Conservation (phyloP, 2,797 vertebrate species). For the Neosilurus mollespiculum region DNA sequence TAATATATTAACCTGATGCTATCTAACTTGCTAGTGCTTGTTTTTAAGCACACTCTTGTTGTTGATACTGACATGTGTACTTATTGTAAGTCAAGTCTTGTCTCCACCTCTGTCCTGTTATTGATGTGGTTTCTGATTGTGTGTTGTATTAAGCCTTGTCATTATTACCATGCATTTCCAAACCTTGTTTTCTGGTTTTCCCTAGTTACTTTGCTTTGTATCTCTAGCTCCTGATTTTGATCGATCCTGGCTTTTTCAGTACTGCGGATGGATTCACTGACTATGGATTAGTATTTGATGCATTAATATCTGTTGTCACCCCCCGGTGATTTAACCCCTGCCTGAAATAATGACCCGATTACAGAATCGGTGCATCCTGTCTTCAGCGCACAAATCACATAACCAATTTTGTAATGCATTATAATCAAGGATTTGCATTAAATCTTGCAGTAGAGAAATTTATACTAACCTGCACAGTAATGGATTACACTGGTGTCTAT, state of each 20-base stretch:
- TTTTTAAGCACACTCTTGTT: background rate
- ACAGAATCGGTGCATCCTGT: background rate
- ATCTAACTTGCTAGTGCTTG: background rate
- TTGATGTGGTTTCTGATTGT: background rate
- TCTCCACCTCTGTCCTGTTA: background rate
- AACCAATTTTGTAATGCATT: background rate
- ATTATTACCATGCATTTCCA: background rate
- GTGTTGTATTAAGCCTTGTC: constrained; percentile 6
- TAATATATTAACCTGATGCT: background rate
- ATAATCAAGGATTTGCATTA: background rate
- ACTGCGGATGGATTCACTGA: background rate
- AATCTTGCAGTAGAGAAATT: background rate
- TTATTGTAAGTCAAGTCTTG: background rate
- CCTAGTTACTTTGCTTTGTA: background rate
- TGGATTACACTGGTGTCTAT: background rate
- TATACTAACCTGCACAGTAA: background rate
- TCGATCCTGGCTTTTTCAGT: background rate
- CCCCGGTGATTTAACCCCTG: background rate
- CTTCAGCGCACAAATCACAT: background rate
- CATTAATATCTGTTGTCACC: background rate
- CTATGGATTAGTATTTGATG: background rate
- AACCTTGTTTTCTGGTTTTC: background rate
- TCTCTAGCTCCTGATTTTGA: background rate
- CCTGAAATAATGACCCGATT: background rate
- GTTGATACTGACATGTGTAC: background rate